Evolutionary conservation across 2,113 vertebrate species (phyloP), one percentile per base, ranked within the genome.

Genomic region (Paradoxurus hermaphroditus): DNA sequence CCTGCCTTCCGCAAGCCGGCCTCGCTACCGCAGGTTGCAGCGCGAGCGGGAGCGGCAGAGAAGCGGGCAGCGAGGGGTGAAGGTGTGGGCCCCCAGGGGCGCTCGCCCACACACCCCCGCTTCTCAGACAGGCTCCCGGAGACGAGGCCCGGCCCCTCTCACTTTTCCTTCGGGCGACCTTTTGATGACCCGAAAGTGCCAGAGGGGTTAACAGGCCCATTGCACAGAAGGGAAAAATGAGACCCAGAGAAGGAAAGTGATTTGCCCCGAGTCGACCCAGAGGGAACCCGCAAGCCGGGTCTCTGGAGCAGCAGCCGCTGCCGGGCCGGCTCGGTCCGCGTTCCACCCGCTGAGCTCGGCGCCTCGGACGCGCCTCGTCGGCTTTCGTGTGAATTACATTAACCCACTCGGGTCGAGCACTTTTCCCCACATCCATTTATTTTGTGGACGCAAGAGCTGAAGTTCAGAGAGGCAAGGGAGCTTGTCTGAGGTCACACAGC

Each of bases 201-300:
- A 14, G 29, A 81, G 44, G 62, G 19, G 18, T 18, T 63, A 21
- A 65, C 0, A 88, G 53, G 75, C 63, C 86, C 87, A 59, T 3
- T 39, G 39, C 5, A 56, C 67, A 92, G 92, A 92, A 11, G 31
- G 81, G 85, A 19, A 82, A 95, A 36, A 9, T 0, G 70, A 82
- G 90, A 49, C 67, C 39, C 82, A 27, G 78, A 82, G 63, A 78
- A 39, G 53, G n/a, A 79, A 68, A 85, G 65, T 0, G 1, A 46
- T n/a, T 29, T 27, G 56, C n/a, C 25, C 56, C 4, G 6, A 41
- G 63, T 51, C 79, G 18, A n/a, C 36, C 34, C 79, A 51, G 51
- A n/a, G 49, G 0, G 0, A 44, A 36, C 73, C 41, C 16, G 1
- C 1, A 2, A 70, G 49, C 11, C 65, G 0, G 0, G 16, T 12